Conservation (phyloP, 1,140 invertebrate genomes). For the Hyles euphorbiae region DNA sequence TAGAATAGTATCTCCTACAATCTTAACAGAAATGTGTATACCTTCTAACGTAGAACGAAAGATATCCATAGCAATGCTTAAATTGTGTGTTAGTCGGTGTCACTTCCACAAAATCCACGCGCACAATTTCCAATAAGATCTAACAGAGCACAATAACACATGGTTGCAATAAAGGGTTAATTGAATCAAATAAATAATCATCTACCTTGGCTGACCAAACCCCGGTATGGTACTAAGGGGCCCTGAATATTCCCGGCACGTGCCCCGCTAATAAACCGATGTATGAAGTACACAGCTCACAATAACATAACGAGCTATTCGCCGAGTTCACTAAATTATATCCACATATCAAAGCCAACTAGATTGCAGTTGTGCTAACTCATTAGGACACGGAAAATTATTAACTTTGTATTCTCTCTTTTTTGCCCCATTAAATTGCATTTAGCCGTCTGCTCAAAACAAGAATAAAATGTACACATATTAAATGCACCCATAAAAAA, state of each 20-base stretch:
- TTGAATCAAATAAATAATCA: conserved; percentile 34
- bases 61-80: too few species aligned
- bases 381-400: background rate
- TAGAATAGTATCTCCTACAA: too few species aligned
- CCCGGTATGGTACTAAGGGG: conserved; percentile 14
- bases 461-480: too few species aligned
- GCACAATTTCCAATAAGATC: conserved; percentile 1
- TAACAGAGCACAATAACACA: conserved; percentile 13
- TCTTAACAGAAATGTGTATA: too few species aligned
- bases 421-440: too few species aligned
- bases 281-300: conserved; percentile 42
- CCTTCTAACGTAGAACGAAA: too few species aligned
- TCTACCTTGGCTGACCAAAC: conserved; percentile 13
- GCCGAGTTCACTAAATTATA: conserved; percentile 16
- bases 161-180: conserved; percentile 40
- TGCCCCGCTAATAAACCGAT: conserved; percentile 54
- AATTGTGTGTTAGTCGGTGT: too few species aligned
- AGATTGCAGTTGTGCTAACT: background rate
- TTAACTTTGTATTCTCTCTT: too few species aligned
- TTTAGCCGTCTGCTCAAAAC: too few species aligned
- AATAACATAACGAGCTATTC: conserved; percentile 43
- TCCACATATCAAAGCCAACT: conserved; percentile 9
- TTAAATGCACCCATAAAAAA: too few species aligned
- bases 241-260: conserved; percentile 49
- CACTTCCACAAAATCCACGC: background rate